These are phyloP conservation scores for Proales similis DNA, from an alignment of 1,140 invertebrate genomes.

Conservation along the genomic window DNA sequence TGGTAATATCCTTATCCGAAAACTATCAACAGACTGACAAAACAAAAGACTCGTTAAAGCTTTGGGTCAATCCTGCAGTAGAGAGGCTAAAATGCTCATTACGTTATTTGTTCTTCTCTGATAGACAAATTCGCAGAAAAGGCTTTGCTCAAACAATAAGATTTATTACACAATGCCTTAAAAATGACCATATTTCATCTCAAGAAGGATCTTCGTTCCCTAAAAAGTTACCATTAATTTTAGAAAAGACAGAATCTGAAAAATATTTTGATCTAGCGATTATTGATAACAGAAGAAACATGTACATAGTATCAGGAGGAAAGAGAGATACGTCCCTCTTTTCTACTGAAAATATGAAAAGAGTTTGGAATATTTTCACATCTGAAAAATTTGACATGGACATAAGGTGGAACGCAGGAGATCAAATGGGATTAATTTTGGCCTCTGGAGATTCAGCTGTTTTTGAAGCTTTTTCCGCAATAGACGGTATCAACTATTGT, in stretches of 20 bases:
- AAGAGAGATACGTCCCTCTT: neutral
- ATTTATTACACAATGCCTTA: slow-evolving; percentile 17
- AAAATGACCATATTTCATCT: too few species aligned
- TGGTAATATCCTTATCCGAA: too few species aligned
- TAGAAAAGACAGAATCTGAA: too few species aligned
- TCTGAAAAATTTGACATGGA: slow-evolving; percentile 12
- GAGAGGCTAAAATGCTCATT: slow-evolving; percentile 24
- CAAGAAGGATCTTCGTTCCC: too few species aligned
- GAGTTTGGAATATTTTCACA: slow-evolving; percentile 34
- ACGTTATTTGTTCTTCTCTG: slow-evolving; percentile 29
- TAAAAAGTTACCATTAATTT: too few species aligned
- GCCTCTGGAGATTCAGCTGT: slow-evolving; percentile 20
- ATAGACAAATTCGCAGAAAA: slow-evolving; percentile 33
- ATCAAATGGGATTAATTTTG: slow-evolving; percentile 26
- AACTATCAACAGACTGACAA: slow-evolving; percentile 13
- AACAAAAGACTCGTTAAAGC: slow-evolving; percentile 27
- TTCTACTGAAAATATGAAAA: slow-evolving; percentile 12
- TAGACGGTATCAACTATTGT: slow-evolving; percentile 35
- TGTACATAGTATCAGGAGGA: neutral
- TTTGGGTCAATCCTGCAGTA: slow-evolving; percentile 28
- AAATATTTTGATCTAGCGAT: slow-evolving; percentile 14
- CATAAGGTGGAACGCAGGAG: slow-evolving; percentile 20
- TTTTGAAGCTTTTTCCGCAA: slow-evolving; percentile 16
- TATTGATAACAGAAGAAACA: slow-evolving; percentile 2
- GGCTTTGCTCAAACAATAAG: slow-evolving; percentile 28